These are phyloP conservation scores for Syngnathus acus DNA, from an alignment of 2,797 vertebrate genomes.

Conservation along the genomic window DNA sequence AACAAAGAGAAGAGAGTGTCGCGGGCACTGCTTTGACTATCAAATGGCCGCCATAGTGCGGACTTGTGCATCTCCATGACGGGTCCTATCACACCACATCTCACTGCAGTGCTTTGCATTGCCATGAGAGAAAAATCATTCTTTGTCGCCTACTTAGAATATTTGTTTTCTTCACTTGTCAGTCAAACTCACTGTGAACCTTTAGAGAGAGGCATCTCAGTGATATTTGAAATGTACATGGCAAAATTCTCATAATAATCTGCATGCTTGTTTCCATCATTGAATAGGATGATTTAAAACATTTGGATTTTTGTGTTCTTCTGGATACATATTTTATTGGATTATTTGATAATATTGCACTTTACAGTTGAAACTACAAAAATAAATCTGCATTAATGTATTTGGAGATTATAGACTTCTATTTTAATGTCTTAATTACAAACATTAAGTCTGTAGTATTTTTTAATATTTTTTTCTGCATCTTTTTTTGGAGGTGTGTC, in stretches of 20 bases:
- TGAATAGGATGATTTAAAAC: background rate
- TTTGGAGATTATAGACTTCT: background rate
- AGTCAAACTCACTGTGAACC: constrained; percentile 5
- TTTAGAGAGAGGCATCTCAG: background rate
- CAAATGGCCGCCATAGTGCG: constrained; percentile 65
- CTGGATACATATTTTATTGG: background rate
- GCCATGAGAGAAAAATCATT: constrained; percentile 61
- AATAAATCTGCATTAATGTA: background rate
- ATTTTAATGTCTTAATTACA: background rate
- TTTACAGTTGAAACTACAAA: background rate
- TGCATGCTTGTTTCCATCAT: background rate
- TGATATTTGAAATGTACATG: background rate
- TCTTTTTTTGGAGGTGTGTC: background rate
- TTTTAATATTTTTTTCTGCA: background rate
- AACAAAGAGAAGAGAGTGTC: constrained; percentile 62
- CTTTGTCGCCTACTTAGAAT: constrained; percentile 61
- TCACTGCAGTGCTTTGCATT: constrained; percentile 75
- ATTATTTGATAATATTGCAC: background rate
- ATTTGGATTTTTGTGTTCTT: background rate
- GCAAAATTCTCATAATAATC: background rate
- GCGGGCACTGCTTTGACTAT: constrained; percentile 64
- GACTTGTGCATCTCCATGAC: constrained; percentile 38
- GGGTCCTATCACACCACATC: constrained; percentile 45
- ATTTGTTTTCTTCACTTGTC: constrained; percentile 65
- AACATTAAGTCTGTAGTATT: background rate